Evolutionary conservation across 2,888 invertebrate species (phyloP).

Genomic region (Erebia ligea): DNA sequence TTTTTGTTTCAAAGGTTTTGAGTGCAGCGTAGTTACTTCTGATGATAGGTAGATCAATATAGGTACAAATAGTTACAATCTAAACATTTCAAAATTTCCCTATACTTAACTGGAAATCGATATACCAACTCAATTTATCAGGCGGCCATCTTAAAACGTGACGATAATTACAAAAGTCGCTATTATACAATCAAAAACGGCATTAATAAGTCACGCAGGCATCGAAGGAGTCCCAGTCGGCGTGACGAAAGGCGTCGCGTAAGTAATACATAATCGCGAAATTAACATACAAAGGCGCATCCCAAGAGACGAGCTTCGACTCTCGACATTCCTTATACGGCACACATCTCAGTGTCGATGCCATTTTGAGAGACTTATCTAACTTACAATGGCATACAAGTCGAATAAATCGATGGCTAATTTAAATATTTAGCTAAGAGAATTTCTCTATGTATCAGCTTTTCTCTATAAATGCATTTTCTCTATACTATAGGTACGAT

Average conservation of each 20-base stretch:
- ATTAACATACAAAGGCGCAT: slow-evolving; percentile 63
- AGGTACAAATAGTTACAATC: not conserved
- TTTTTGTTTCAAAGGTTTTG: no score
- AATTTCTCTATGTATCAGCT: not conserved
- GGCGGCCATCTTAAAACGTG: slow-evolving; percentile 13
- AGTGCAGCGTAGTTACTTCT: no score
- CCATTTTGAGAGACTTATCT: slow-evolving; percentile 32
- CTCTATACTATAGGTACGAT: no score
- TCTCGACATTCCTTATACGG: slow-evolving; percentile 38
- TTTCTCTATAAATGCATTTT: no score
- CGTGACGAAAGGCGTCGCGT: slow-evolving; percentile 42
- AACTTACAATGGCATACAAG: slow-evolving; percentile 24
- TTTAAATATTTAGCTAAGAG: slow-evolving; percentile 8
- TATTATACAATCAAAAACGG: slow-evolving; percentile 33
- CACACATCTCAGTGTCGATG: slow-evolving; percentile 31
- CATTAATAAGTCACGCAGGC: slow-evolving; percentile 39
- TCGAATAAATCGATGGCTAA: slow-evolving; percentile 25
- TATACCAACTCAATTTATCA: not conserved
- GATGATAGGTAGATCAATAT: no score
- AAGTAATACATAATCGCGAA: slow-evolving; percentile 43
- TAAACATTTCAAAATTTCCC: not conserved
- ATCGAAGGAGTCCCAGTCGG: slow-evolving; percentile 37
- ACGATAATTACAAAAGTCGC: slow-evolving; percentile 18
- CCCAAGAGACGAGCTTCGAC: slow-evolving; percentile 44
- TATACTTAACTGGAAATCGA: not conserved